Conservation (phyloP, 2,113 vertebrate species). For the Perca fluviatilis region DNA sequence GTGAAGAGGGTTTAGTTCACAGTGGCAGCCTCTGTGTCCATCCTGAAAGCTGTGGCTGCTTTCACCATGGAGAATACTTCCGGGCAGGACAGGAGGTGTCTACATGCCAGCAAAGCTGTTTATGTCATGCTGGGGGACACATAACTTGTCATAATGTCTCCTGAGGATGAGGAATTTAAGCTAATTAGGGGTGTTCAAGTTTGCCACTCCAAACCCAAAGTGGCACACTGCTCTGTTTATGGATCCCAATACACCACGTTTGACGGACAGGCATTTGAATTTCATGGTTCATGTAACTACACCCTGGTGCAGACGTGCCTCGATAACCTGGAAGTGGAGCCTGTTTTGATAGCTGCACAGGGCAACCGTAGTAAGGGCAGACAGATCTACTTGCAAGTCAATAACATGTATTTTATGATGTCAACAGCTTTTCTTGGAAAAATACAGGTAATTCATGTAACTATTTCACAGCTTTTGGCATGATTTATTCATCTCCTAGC, state of each 20-base stretch:
- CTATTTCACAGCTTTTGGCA: constrained; percentile 10
- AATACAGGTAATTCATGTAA: constrained; percentile 48
- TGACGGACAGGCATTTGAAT: constrained; percentile 61
- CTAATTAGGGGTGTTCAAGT: constrained; percentile 45
- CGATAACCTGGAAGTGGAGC: background rate
- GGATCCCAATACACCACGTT: constrained; percentile 54
- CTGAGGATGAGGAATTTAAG: constrained; percentile 46
- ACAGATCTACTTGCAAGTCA: constrained; percentile 29
- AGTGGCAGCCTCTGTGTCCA: constrained; percentile 39
- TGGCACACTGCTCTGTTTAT: constrained; percentile 38
- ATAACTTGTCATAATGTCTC: constrained; percentile 38
- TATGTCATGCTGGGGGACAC: constrained; percentile 48
- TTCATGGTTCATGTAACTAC: constrained; percentile 72
- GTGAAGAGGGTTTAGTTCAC: constrained; percentile 45
- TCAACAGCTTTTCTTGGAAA: constrained; percentile 41
- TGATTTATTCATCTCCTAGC: constrained; percentile 21
- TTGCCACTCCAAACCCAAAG: constrained; percentile 43
- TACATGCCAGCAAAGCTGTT: constrained; percentile 40
- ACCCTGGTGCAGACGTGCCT: constrained; percentile 52
- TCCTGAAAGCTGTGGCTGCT: constrained; percentile 56
- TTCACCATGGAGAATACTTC: constrained; percentile 36
- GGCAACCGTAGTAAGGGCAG: background rate
- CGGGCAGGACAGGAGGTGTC: constrained; percentile 27
- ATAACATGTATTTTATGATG: constrained; percentile 30
- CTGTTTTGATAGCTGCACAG: constrained; percentile 32